Conservation (phyloP, 2,888 invertebrate genomes). For the Melieria crassipennis region DNA sequence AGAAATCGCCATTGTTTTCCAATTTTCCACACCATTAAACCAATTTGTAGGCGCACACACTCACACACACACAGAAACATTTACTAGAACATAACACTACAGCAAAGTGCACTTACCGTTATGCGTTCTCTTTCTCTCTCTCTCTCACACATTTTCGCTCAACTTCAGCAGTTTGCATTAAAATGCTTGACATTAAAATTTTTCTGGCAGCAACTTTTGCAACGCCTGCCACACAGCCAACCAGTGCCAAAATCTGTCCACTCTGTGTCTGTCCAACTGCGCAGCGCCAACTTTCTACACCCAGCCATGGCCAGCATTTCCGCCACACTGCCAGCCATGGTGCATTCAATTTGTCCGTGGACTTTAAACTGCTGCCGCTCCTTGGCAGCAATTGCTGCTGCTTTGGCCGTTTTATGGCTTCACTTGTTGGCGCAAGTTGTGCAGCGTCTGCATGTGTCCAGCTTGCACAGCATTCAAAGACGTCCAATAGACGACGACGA, state of each 20-base stretch:
- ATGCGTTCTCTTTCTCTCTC: not conserved
- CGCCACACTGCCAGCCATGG: too few species aligned
- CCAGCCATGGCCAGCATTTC: too few species aligned
- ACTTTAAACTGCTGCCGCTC: too few species aligned
- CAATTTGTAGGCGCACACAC: constrained; percentile 20
- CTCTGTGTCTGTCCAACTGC: not conserved
- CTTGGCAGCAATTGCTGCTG: too few species aligned
- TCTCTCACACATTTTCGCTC: not conserved
- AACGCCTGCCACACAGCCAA: not conserved
- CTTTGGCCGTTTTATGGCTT: too few species aligned
- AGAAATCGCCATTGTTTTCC: constrained; percentile 42
- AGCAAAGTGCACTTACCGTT: constrained; percentile 5
- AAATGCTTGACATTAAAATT: not conserved
- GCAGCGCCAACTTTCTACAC: too few species aligned
- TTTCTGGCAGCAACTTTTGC: not conserved
- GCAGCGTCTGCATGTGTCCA: too few species aligned
- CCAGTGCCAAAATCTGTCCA: not conserved
- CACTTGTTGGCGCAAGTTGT: too few species aligned
- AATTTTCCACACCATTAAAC: constrained; percentile 49
- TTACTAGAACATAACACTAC: not conserved
- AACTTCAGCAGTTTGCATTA: not conserved
- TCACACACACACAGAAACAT: not conserved
- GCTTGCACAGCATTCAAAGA: too few species aligned
- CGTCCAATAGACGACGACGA: too few species aligned
- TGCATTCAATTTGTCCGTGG: too few species aligned